Conservation (phyloP, 2,797 vertebrate species). For the Meriones psammophilus region DNA sequence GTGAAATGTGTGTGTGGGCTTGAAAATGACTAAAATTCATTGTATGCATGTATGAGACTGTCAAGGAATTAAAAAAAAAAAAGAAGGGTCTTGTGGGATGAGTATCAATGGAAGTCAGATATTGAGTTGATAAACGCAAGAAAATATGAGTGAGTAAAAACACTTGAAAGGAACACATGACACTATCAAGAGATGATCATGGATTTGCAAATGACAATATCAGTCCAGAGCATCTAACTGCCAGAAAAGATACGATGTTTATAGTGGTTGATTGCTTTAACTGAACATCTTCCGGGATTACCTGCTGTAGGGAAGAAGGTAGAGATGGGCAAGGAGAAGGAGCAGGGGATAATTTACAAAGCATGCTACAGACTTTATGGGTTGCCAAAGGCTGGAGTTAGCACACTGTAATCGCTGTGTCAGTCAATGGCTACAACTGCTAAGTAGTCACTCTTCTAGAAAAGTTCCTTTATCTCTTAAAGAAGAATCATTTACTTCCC, state of each 20-base stretch:
- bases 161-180: background rate
- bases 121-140: slow-evolving; percentile 33
- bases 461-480: slow-evolving; percentile 60
- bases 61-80: background rate
- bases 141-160: background rate
- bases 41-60: background rate
- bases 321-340: background rate
- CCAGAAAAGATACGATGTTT: background rate
- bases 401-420: background rate
- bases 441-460: slow-evolving; percentile 56
- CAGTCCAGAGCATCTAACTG: background rate
- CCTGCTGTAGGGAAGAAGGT: slow-evolving; percentile 18
- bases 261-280: slow-evolving; percentile 12
- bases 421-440: slow-evolving; percentile 57
- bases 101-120: slow-evolving; percentile 6
- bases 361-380: slow-evolving; percentile 18
- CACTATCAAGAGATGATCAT: background rate
- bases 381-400: background rate
- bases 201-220: background rate
- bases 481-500: slow-evolving; percentile 75
- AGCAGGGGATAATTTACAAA: slow-evolving; percentile 30
- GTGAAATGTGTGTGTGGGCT: fast-evolving
- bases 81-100: background rate
- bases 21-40: background rate
- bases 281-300: background rate